These are phyloP conservation scores for Drosophila mauritiana DNA, from an alignment of 1,140 invertebrate species.

Conservation along the genomic window DNA sequence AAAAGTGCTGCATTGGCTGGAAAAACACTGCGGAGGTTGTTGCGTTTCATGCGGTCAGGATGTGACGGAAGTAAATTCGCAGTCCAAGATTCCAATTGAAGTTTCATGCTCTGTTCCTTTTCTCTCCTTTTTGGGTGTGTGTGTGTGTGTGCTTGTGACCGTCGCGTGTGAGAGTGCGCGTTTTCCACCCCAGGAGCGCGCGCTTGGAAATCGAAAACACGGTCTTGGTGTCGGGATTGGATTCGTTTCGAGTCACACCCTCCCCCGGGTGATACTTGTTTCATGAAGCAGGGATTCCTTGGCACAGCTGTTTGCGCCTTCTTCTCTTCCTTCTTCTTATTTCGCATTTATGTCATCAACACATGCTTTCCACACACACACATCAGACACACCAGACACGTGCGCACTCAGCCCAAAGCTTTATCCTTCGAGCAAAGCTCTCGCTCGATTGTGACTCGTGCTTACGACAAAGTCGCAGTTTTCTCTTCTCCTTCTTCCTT, in stretches of 20 bases:
- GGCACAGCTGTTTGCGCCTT: constrained; percentile 44
- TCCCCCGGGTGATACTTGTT: constrained; percentile 59
- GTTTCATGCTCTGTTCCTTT: constrained; percentile 23
- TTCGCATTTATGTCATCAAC: constrained; percentile 74
- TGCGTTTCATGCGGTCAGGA: neutral
- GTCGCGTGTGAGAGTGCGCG: constrained; percentile 2
- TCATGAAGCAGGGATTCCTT: constrained; percentile 47
- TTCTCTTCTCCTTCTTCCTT: neutral
- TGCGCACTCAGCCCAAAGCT: constrained; percentile 30
- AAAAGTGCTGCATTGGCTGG: constrained; percentile 20
- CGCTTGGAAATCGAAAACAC: constrained; percentile 51
- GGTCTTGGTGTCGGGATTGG: constrained; percentile 40
- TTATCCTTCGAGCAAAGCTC: constrained; percentile 67
- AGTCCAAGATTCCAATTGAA: constrained; percentile 18
- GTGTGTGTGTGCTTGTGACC: constrained; percentile 1
- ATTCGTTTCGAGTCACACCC: constrained; percentile 35
- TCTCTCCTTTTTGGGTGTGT: neutral
- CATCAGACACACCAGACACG: neutral
- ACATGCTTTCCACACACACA: constrained; percentile 51
- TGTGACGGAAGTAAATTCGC: neutral
- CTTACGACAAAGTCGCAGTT: constrained; percentile 14
- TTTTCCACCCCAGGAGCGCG: constrained; percentile 64
- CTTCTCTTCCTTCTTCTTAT: constrained; percentile 3
- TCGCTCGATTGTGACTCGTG: constrained; percentile 3
- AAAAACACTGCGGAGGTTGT: constrained; percentile 9